Percentiles rank a stretch among this genome's conserved stretches.
Evolutionary conservation across 2,888 invertebrate species (phyloP).

Genomic region (Antitype chi): DNA sequence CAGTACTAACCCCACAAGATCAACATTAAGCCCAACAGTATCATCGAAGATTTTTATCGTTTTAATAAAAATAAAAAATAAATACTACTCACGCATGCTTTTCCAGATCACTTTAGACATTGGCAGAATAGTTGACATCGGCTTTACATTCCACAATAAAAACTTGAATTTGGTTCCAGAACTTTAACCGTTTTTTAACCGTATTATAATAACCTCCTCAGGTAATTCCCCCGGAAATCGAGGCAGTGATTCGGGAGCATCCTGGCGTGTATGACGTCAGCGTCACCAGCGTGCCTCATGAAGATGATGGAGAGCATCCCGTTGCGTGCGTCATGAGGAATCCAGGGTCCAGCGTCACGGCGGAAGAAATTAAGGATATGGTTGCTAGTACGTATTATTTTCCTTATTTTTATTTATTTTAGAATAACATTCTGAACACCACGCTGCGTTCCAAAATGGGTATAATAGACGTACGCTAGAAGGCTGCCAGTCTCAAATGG

Average conservation of each 20-base stretch:
- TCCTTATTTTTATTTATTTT: background rate
- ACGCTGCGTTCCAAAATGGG: no score
- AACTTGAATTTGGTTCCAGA: no score
- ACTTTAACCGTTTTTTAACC: background rate
- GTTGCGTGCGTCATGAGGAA: conserved; percentile 76
- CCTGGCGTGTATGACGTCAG: conserved; percentile 78
- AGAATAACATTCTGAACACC: no score
- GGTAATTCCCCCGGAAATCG: conserved; percentile 79
- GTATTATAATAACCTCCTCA: conserved; percentile 44
- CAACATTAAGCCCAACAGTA: background rate
- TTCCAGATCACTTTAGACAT: background rate
- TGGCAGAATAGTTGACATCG: no score
- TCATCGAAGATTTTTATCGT: background rate
- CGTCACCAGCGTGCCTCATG: conserved; percentile 75
- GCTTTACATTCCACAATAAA: no score
- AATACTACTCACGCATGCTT: background rate
- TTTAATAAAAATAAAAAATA: background rate
- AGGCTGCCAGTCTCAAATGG: no score
- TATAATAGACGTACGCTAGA: no score
- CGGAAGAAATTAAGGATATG: conserved; percentile 77
- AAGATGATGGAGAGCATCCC: conserved; percentile 75
- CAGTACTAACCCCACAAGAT: background rate
- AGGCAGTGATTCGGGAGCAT: conserved; percentile 75
- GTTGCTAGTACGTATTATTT: conserved; percentile 73
- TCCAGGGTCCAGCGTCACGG: conserved; percentile 65